phyloP scores from a whole-genome alignment of 2,113 vertebrate species.

The Notechis scutatus region DNA sequence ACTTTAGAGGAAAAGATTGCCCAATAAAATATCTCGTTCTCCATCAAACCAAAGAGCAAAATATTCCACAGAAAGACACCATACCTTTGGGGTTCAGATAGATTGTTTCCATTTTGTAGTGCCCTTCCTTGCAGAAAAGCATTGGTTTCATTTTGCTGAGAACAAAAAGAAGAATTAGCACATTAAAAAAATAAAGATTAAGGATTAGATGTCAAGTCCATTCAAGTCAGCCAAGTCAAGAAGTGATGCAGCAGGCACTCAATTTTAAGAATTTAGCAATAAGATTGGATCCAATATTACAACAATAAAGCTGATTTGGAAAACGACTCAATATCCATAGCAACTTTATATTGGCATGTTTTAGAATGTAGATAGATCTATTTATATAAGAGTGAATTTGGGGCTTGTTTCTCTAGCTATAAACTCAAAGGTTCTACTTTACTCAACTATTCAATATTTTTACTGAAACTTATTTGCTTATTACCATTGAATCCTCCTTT shows the following conservation, averaged over 20 bases:
- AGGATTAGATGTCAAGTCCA: background rate
- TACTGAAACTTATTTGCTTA: too few relatives aligned
- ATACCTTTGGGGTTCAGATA: slow-evolving; percentile 76
- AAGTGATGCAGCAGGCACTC: background rate
- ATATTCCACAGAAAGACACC: background rate
- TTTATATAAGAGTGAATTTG: accelerated
- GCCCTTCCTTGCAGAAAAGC: slow-evolving; percentile 71
- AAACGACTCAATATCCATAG: background rate
- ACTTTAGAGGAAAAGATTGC: background rate
- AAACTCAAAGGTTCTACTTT: background rate
- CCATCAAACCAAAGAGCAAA: background rate
- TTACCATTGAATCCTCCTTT: background rate
- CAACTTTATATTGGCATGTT: background rate
- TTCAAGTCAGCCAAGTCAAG: background rate
- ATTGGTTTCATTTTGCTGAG: slow-evolving; percentile 66
- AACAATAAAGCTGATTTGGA: background rate
- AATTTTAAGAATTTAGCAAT: background rate
- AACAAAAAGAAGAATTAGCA: slow-evolving; percentile 46
- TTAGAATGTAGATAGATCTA: accelerated
- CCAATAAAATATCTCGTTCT: background rate
- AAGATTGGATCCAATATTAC: background rate
- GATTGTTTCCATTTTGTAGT: slow-evolving; percentile 67
- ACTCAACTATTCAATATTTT: background rate
- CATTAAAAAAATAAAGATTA: slow-evolving; percentile 8
- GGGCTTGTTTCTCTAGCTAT: background rate